phyloP scores from a whole-genome alignment of 2,797 vertebrate species.

The Argya squamiceps region DNA sequence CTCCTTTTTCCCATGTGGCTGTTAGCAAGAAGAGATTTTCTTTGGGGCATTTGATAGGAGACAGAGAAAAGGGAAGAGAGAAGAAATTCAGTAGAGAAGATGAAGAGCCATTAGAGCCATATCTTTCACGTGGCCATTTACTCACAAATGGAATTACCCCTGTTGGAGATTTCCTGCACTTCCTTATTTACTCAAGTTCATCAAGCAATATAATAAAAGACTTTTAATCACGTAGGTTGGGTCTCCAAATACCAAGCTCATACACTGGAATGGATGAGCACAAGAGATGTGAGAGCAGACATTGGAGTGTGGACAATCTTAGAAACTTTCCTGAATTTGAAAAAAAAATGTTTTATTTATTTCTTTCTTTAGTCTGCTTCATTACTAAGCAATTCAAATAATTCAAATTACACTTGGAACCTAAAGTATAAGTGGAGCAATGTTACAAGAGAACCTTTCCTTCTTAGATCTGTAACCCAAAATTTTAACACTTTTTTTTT shows the following conservation, averaged over 20 bases:
- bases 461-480: neutral
- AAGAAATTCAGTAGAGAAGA: neutral
- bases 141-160: neutral
- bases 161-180: neutral
- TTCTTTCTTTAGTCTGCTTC: neutral
- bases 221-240: neutral
- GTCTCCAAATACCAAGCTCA: neutral
- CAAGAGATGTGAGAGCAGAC: neutral
- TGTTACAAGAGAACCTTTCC: neutral
- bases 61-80: neutral
- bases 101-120: neutral
- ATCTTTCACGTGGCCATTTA: neutral
- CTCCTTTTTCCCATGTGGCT: neutral
- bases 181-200: neutral
- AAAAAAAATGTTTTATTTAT: neutral
- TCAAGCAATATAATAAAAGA: neutral
- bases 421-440: neutral
- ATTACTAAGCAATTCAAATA: neutral
- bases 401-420: neutral
- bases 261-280: neutral
- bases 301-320: fast-evolving
- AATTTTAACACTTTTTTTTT: neutral
- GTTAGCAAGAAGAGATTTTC: neutral
- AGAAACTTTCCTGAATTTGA: neutral
- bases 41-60: neutral